Evolutionary conservation across 2,888 invertebrate genomes (phyloP), one percentile per base, ranked within the genome.

Genomic region (Dolichomitus sp.): DNA sequence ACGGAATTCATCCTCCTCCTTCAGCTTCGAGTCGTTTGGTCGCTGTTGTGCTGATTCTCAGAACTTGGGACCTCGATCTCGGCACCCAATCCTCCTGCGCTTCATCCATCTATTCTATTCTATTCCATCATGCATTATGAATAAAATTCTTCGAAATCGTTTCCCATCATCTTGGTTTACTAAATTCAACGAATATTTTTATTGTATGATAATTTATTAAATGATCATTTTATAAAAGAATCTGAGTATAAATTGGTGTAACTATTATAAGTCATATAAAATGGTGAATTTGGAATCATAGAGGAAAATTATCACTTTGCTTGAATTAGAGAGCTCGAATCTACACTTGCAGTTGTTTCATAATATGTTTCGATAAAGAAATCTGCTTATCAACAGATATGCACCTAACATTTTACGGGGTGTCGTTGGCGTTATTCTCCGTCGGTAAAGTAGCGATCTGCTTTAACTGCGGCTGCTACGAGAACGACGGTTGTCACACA

Each of bases 1-100:
- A 83, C 80, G 77, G 76, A 80, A 83, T 83, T 57, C 61, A 72
- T 74, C 80, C 73, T 80, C 65, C 52, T 76, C 40, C 30, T 42
- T 19, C 45, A 27, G 61, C 37, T 78, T 33, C 40, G 52, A 68
- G 63, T 23, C 57, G 66, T 68, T 83, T 73, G 65, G 66, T 80
- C 73, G 76, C 75, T 76, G 75, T 66, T 74, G 80, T 54, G 66
- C 52, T 14, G 57, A 27, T 83, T 83, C 83, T 73, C n/a, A 72
- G 83, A 83, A 83, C 45, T 80, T 69, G 76, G 68, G 73, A 76
- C 66, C 54, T 48, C 73, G 63, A 76, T 72, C 76, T 80, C 66
- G 52, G 50, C 69, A 48, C 63, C 45, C 69, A 30, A 63, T 57
- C 68, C 69, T 73, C 68, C 83, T 40, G 65, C 61, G 42, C 63